Conservation (phyloP, 2,797 vertebrate genomes). For the Balearica regulorum region DNA sequence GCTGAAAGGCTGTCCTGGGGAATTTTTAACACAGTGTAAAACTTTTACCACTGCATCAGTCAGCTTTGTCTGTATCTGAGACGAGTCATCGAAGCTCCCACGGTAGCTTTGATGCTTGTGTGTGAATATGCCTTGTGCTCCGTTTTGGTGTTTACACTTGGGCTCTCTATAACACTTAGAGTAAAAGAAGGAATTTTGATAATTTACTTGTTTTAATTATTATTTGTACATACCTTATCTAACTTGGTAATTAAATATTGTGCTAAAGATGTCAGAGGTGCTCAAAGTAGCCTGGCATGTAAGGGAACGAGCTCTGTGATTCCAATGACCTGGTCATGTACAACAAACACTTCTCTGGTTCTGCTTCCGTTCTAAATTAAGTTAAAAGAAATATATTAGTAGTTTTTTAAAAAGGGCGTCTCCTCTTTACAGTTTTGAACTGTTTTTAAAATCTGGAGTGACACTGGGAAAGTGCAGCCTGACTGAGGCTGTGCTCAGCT, state of each 20-base stretch:
- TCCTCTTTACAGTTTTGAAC: neutral
- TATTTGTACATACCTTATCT: neutral
- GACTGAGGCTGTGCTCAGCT: neutral
- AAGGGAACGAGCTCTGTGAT: neutral
- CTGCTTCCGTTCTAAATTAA: neutral
- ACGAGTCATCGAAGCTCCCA: neutral
- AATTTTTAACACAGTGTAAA: neutral
- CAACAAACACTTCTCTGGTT: neutral
- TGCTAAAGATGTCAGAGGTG: neutral
- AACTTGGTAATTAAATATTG: neutral
- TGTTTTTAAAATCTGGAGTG: neutral
- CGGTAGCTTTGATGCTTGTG: accelerated
- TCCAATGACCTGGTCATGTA: neutral
- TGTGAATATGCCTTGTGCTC: neutral
- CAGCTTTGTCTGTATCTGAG: neutral
- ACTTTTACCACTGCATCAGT: neutral
- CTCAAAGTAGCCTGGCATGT: neutral
- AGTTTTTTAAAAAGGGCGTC: neutral
- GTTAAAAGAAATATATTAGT: neutral
- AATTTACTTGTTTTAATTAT: neutral
- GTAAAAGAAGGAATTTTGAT: neutral
- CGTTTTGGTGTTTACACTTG: neutral
- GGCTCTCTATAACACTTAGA: neutral
- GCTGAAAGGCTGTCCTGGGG: neutral
- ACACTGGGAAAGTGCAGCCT: neutral